phyloP scores from a whole-genome alignment of 2,797 vertebrate genomes.

The Pygocentrus nattereri region DNA sequence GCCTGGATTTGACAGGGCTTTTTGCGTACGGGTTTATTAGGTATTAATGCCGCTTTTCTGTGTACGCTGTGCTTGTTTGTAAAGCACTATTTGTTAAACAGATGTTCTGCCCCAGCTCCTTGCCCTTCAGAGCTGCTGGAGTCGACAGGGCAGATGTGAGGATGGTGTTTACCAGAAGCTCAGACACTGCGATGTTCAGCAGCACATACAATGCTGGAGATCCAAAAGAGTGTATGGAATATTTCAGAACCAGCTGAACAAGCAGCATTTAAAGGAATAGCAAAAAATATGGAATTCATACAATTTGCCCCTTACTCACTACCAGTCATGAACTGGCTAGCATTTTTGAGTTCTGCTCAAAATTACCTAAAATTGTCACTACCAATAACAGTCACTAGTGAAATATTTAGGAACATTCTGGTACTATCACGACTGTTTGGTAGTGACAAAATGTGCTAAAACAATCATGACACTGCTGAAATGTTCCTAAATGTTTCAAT shows the following conservation, averaged over 20 bases:
- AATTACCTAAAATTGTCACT: no score
- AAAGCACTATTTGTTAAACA: slow-evolving; percentile 58
- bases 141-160: slow-evolving; percentile 38
- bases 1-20: slow-evolving; percentile 43
- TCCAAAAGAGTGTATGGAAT: not conserved
- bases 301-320: not conserved
- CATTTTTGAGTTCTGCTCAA: no score
- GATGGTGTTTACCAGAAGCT: slow-evolving; percentile 32
- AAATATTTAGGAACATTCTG: no score
- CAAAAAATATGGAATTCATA: not conserved
- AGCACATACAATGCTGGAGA: no score
- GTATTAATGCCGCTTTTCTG: slow-evolving; percentile 26
- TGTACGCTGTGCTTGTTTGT: slow-evolving; percentile 14
- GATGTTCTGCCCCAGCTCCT: slow-evolving; percentile 52
- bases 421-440: no score
- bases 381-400: no score
- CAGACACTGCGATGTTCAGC: not conserved
- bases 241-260: not conserved
- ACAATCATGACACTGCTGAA: no score
- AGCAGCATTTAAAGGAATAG: not conserved
- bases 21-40: slow-evolving; percentile 29
- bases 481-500: no score
- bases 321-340: no score
- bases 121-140: slow-evolving; percentile 28
- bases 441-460: no score